Percentiles rank a stretch among this genome's conserved stretches.
phyloP scores from a whole-genome alignment of 2,888 invertebrate genomes.

The Euclidia mi region DNA sequence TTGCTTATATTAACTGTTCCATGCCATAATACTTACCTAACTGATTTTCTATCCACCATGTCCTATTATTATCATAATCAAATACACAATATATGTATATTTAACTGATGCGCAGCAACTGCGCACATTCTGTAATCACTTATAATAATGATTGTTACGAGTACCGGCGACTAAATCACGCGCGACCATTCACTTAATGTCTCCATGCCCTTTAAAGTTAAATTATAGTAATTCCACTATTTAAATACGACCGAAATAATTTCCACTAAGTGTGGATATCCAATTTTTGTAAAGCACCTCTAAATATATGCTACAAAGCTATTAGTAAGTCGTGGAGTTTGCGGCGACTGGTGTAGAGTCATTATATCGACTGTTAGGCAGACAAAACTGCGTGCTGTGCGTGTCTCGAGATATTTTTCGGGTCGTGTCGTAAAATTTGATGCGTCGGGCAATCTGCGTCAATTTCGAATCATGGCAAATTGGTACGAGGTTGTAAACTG shows the following conservation, averaged over 20 bases:
- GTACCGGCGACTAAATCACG: slow-evolving; percentile 1
- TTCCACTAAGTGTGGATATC: slow-evolving; percentile 21
- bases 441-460: too few species aligned
- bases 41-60: too few species aligned
- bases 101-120: too few species aligned
- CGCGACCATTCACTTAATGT: slow-evolving; percentile 42
- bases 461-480: too few species aligned
- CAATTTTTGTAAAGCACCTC: slow-evolving; percentile 36
- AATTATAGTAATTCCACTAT: slow-evolving; percentile 45
- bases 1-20: too few species aligned
- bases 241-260: slow-evolving; percentile 36
- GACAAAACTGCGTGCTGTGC: slow-evolving; percentile 14
- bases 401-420: slow-evolving; percentile 14
- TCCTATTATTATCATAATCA: too few species aligned
- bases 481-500: too few species aligned
- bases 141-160: neutral
- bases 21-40: too few species aligned
- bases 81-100: too few species aligned
- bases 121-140: too few species aligned
- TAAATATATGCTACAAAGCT: slow-evolving; percentile 28
- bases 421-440: slow-evolving; percentile 17
- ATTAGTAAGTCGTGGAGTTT: slow-evolving; percentile 6
- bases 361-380: slow-evolving; percentile 18
- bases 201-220: slow-evolving; percentile 42
- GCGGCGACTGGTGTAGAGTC: slow-evolving; percentile 3